A percentile compares a stretch with the other conserved stretches of the same genome.
phyloP scores from a whole-genome alignment of 1,140 invertebrate species.

The Dendrolimus kikuchii region DNA sequence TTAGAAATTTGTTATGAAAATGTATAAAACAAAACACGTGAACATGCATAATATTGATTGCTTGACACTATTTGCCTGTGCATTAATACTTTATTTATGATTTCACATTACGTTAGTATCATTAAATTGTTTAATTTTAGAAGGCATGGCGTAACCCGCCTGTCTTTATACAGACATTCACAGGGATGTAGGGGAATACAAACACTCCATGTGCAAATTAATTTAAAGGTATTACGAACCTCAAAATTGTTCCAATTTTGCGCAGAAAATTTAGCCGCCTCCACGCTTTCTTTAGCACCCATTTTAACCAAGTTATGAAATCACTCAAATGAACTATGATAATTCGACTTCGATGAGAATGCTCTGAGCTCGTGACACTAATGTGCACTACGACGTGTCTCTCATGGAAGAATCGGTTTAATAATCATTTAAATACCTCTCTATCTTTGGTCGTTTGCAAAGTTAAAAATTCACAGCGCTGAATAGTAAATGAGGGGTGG shows the following conservation, averaged over 20 bases:
- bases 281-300: slow-evolving; percentile 83
- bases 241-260: slow-evolving; percentile 83
- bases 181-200: slow-evolving; percentile 57
- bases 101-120: slow-evolving; percentile 35
- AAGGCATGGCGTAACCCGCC: slow-evolving; percentile 30
- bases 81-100: slow-evolving; percentile 33
- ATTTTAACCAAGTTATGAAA: slow-evolving; percentile 68
- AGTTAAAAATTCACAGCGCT: slow-evolving; percentile 61
- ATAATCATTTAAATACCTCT: slow-evolving; percentile 61
- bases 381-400: slow-evolving; percentile 58
- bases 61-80: slow-evolving; percentile 36
- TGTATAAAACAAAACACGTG: slow-evolving; percentile 30
- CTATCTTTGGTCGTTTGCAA: slow-evolving; percentile 52
- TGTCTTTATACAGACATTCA: slow-evolving; percentile 42
- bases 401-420: slow-evolving; percentile 48
- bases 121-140: slow-evolving; percentile 25
- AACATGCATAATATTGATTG: slow-evolving; percentile 54
- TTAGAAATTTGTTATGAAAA: no score
- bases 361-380: slow-evolving; percentile 60
- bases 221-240: slow-evolving; percentile 74
- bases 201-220: slow-evolving; percentile 70
- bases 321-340: slow-evolving; percentile 64
- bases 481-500: slow-evolving; percentile 58
- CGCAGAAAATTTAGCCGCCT: slow-evolving; percentile 81
- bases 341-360: slow-evolving; percentile 58